Evolutionary conservation across 2,113 vertebrate genomes (phyloP), one percentile per base, ranked within the genome.

Genomic region (Callionymus lyra): DNA sequence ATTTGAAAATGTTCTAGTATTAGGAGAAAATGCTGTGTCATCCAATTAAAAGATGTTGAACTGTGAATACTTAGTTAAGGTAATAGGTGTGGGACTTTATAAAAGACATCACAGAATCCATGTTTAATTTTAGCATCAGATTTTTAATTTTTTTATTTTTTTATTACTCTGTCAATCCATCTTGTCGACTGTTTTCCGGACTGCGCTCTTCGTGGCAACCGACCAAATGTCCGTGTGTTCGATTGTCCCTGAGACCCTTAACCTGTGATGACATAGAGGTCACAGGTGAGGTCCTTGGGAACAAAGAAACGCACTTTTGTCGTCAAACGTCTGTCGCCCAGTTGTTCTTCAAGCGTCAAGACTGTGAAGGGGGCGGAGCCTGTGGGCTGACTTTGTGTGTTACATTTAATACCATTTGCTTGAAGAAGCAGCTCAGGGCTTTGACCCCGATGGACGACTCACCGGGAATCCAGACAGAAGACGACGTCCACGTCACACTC

Each of bases 281-380:
- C 90, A 93, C 90, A 92, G 90, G 90, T 92, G 87, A 91, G 90
- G 90, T 88, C 88, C 90, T 93, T 89, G 89, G 90, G 90, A 92
- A 88, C 88, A 87, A 77, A 73, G 88, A 56, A 27, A 8, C 54
- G 69, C 82, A 74, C 53, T 58, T 77, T 27, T 35, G 34, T n/a
- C 34, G 34, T 35, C 34, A 6, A 13, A n/a, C 18, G 6, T 13
- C 12, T n/a, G 38, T 17, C 38, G 9, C 14, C 13, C 6, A 37
- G 1, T n/a, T n/a, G 6, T 16, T 10, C 36, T 14, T 16, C 13
- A 45, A n/a, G 2, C 53, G 9, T 34, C 31, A 33, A 6, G 31
- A 13, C 14, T 52, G 44, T 37, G 15, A 34, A 75, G 71, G 81
- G 80, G 74, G 60, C 79, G 72, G 75, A 38, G 44, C 59, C 68